Evolutionary conservation across 2,113 vertebrate species (phyloP).

Genomic region (Esox niger): DNA sequence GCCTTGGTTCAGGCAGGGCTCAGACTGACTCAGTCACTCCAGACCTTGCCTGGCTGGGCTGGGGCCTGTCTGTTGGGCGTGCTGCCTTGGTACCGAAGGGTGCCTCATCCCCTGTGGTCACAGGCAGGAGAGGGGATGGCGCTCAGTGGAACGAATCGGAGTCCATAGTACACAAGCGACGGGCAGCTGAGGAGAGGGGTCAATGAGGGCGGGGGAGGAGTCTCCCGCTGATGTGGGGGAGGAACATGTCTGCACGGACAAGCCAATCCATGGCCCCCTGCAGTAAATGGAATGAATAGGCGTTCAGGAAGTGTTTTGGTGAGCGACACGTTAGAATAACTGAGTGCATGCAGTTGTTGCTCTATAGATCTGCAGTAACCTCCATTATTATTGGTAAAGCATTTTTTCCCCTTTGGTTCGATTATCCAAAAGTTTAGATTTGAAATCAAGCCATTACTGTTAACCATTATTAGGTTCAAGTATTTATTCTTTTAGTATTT

Average conservation of each 20-base stretch:
- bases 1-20: not conserved
- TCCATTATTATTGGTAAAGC: no score
- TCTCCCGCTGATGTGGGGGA: constrained; percentile 14
- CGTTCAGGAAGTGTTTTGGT: constrained; percentile 29
- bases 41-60: not conserved
- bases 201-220: constrained; percentile 26
- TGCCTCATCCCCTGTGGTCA: constrained; percentile 34
- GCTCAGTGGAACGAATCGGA: constrained; percentile 36
- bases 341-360: no score
- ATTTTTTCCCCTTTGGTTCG: no score
- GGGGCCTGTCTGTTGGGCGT: not conserved
- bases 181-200: constrained; percentile 17
- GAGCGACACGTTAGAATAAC: constrained; percentile 10
- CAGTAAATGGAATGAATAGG: constrained; percentile 7
- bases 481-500: no score
- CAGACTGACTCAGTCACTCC: not conserved
- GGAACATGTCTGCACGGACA: not conserved
- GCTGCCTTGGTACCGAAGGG: constrained; percentile 3
- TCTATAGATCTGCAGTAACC: no score
- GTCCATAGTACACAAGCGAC: constrained; percentile 16
- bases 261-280: constrained; percentile 25
- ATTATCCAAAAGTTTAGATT: no score
- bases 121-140: constrained; percentile 34
- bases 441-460: no score
- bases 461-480: no score